Evolutionary conservation across 2,888 invertebrate species (phyloP), one percentile per base, ranked within the genome.

Genomic region (Dicyrtoma fusca): DNA sequence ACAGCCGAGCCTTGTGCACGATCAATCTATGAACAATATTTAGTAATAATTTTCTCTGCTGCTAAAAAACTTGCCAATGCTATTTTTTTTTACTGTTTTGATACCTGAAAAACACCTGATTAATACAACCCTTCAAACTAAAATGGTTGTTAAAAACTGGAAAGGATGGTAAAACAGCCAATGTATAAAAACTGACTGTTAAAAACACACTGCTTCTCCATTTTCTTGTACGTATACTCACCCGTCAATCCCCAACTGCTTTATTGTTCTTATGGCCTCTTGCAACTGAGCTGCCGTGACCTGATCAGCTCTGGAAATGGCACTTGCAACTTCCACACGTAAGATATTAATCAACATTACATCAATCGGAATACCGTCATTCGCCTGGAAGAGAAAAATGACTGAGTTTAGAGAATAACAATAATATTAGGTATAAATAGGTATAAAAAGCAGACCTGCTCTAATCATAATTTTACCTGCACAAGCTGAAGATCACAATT

Each of bases 241-340:
- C 86, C 87, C 87, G 75, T 85, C 86, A 59, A 88, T 86, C 82
- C 92, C 91, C 81, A 94, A 88, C 64, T 89, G 85, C 71, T 88
- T 87, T 45, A 94, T 87, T 81, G 92, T 93, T 42, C 94, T 88
- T 72, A 94, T 85, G 1, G 93, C 92, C 84, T 95, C 94, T 55
- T 92, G 90, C 4, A 94, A 87, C 81, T 92, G 90, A 0, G 93
- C 91, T 64, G 91, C 89, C 77, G 90, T 86, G 57, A 90, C 88
- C 82, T 90, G 87, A 82, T 94, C 90, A 81, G 92, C 90, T 71
- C 68, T 92, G 85, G 91, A 92, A 49, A 91, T 88, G 44, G 93
- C 92, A 84, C 92, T 92, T 0, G 94, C 93, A 76, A 93, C 84
- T 83, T 92, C 92, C 61, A 90, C 86, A 82, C 89, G 88, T 47